phyloP scores from a whole-genome alignment of 2,113 vertebrate genomes.

The Prunella himalayana region DNA sequence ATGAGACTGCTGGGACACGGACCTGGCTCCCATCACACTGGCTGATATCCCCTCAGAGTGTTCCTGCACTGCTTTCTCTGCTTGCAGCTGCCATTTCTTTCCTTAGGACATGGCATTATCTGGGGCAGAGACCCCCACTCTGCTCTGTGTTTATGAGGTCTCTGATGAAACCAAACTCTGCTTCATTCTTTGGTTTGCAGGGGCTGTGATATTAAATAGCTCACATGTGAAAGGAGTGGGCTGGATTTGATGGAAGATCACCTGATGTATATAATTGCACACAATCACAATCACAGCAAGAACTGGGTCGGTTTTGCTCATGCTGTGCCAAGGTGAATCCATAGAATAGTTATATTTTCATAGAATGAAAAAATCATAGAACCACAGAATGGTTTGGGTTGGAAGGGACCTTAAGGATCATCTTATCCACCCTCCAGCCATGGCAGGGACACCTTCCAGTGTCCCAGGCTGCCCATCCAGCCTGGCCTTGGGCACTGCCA shows the following conservation, averaged over 20 bases:
- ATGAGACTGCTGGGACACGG: background rate
- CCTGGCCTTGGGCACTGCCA: background rate
- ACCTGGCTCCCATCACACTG: too few species aligned
- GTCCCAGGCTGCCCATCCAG: fast-evolving
- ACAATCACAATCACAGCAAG: background rate
- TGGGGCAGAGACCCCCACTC: background rate
- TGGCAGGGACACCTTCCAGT: background rate
- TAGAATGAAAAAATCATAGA: background rate
- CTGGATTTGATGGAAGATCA: background rate
- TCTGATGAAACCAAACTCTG: background rate
- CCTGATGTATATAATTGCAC: background rate
- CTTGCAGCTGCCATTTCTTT: background rate
- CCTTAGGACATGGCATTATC: fast-evolving
- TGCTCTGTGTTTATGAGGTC: background rate
- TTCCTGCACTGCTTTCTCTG: background rate
- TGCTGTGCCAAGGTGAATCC: constrained; percentile 20
- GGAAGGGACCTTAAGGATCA: background rate
- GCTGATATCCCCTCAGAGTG: background rate
- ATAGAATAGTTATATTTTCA: background rate
- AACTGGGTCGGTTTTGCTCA: constrained; percentile 14
- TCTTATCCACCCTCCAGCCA: too few species aligned
- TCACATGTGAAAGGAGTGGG: background rate
- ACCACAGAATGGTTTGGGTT: background rate
- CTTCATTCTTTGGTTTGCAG: background rate
- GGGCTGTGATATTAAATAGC: background rate